These are phyloP conservation scores for Oceanodroma leucorhoa DNA, from an alignment of 2,797 vertebrate genomes.

Conservation along the genomic window DNA sequence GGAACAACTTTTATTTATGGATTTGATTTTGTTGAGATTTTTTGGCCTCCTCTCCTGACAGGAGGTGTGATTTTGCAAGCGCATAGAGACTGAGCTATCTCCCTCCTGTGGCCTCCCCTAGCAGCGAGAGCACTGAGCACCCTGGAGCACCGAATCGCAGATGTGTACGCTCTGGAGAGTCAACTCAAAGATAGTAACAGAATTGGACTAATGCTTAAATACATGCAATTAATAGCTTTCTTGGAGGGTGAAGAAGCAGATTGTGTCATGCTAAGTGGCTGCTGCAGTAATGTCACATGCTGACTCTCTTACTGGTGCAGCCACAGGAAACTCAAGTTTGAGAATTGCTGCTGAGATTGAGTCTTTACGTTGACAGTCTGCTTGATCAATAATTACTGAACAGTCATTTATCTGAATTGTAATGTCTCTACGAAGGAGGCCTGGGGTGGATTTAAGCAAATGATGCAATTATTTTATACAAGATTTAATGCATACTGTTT, in stretches of 20 bases:
- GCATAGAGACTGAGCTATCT: not conserved
- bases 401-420: slow-evolving; percentile 16
- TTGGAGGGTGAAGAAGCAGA: not conserved
- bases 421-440: not conserved
- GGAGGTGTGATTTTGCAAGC: not conserved
- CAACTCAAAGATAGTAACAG: not conserved
- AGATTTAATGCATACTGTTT: slow-evolving; percentile 27
- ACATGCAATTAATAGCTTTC: not conserved
- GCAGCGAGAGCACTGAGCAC: not conserved
- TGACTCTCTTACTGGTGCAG: not conserved
- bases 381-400: slow-evolving; percentile 19
- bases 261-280: not conserved
- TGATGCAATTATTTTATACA: slow-evolving; percentile 16
- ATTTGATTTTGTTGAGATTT: slow-evolving; percentile 12
- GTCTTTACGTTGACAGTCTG: not conserved
- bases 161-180: not conserved
- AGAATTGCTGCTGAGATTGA: not conserved
- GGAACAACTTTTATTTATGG: slow-evolving; percentile 17
- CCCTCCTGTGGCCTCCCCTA: not conserved
- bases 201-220: not conserved
- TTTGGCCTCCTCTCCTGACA: not conserved
- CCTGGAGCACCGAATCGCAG: not conserved
- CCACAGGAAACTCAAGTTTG: not conserved
- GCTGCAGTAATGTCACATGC: not conserved
- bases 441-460: slow-evolving; percentile 7